A percentile compares a stretch with the other conserved stretches of the same genome.
Evolutionary conservation across 2,797 vertebrate genomes (phyloP).

Genomic region (Crocodylus rhombifer): DNA sequence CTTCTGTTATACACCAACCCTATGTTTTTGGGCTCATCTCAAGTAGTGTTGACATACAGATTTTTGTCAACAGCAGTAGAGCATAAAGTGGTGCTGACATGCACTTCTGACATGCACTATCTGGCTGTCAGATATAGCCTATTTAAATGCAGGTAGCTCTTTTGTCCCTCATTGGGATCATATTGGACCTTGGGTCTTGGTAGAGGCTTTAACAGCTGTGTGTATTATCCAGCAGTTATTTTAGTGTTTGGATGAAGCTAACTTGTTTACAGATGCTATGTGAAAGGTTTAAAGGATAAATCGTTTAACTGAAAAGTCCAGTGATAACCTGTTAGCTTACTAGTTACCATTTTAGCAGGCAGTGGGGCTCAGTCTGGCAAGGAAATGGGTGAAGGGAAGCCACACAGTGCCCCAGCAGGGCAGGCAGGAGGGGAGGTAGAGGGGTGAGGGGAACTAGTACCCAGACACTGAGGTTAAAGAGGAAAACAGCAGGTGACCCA

Average conservation of each 20-base stretch:
- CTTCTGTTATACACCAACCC: no score
- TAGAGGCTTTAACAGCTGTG: not conserved
- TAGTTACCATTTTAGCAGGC: no score
- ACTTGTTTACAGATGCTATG: not conserved
- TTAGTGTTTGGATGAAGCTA: not conserved
- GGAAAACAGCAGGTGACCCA: no score
- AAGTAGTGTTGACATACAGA: not conserved
- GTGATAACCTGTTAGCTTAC: no score
- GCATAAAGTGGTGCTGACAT: not conserved
- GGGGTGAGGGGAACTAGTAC: no score
- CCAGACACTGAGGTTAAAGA: no score
- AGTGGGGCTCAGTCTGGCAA: no score
- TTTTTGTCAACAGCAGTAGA: not conserved
- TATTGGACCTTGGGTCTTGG: not conserved
- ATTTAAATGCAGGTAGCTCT: not conserved
- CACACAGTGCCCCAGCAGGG: no score
- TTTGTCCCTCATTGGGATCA: not conserved
- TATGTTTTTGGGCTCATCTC: not conserved
- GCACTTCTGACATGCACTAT: not conserved
- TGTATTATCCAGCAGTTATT: not conserved
- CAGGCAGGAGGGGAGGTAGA: no score
- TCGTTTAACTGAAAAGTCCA: no score
- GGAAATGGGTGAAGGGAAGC: no score
- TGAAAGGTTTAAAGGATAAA: no score
- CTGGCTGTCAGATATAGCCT: not conserved